phyloP scores from a whole-genome alignment of 2,888 invertebrate genomes.

The Gonocerus acuteangulatus region DNA sequence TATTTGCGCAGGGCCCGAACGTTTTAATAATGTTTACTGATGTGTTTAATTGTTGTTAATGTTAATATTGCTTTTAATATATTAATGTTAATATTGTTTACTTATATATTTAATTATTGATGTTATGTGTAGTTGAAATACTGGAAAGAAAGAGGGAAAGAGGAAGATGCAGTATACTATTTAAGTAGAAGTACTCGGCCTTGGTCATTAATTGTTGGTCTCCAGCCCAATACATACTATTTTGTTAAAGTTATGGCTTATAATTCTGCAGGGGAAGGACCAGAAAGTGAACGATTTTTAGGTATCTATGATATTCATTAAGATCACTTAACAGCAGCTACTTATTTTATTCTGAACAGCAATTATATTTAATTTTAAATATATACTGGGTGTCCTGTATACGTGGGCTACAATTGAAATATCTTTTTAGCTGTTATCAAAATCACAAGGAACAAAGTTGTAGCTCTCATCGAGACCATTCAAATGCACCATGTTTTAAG shows the following conservation, averaged over 20 bases:
- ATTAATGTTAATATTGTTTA: too few species aligned
- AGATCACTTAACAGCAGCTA: background rate
- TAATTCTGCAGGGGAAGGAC: constrained; percentile 91
- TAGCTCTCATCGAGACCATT: constrained; percentile 1
- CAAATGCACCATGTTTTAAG: too few species aligned
- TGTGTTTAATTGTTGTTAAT: too few species aligned
- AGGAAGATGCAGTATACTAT: constrained; percentile 74
- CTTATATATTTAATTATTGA: too few species aligned
- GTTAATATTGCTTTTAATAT: too few species aligned
- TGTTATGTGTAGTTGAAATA: constrained; percentile 66
- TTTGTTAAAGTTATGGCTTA: constrained; percentile 92
- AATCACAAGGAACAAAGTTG: constrained; percentile 11
- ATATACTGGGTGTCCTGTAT: too few species aligned
- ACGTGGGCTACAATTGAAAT: too few species aligned
- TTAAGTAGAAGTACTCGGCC: constrained; percentile 74
- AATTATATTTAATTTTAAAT: background rate
- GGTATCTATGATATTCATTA: constrained; percentile 46
- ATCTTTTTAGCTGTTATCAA: background rate
- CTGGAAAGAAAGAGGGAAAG: constrained; percentile 69
- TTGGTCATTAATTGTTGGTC: constrained; percentile 85
- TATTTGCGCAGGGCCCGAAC: too few species aligned
- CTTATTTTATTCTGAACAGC: background rate
- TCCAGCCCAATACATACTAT: constrained; percentile 88
- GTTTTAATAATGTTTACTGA: too few species aligned
- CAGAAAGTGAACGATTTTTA: constrained; percentile 82